Evolutionary conservation across 2,797 vertebrate species (phyloP), one percentile per base, ranked within the genome.

Genomic region (Neosilurus mollespiculum): DNA sequence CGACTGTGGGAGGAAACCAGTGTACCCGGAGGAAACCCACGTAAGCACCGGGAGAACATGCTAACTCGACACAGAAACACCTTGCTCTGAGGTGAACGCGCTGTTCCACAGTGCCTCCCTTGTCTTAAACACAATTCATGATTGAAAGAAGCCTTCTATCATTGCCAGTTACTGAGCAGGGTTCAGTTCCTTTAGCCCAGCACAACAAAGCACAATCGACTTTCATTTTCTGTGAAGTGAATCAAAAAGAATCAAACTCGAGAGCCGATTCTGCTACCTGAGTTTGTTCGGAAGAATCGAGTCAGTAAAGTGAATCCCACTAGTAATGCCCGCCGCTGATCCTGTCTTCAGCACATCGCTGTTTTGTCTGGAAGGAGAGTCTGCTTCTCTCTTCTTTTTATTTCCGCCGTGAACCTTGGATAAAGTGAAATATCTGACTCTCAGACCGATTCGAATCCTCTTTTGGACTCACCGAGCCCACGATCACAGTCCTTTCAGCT

Each of bases 271-370:
- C 76, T 11, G 37, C n/a, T n/a, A 0, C 6, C n/a, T 4, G 56
- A n/a, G 6, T 77, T 14, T 22, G 24, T 77, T 78, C 22, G 7
- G n/a, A 24, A 49, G 75, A 78, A 24, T 78, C 58, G 77, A 51
- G 6, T 64, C 61, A 79, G 15, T 34, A 22, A 65, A 65, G 7
- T 66, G 14, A 69, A 3, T 34, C 34, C 3, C 37, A 6, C 5
- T 67, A 54, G 78, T 67, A 67, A 67, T 80, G 78, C 78, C 49
- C 78, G 78, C 62, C 20, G 64, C 78, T 15, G 78, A 34, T 54
- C 51, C 5, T 15, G 16, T 67, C 62, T 22, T 67, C 24, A 53
- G 11, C 64, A 67, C 51, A 66, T 56, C 78, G 7, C 49, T 12
- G 64, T 34, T 80, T n/a, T 64, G 49, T 66, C 49, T 22, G 37